Evolutionary conservation across 2,888 invertebrate species (phyloP).

Genomic region (Acrobasis consociella): DNA sequence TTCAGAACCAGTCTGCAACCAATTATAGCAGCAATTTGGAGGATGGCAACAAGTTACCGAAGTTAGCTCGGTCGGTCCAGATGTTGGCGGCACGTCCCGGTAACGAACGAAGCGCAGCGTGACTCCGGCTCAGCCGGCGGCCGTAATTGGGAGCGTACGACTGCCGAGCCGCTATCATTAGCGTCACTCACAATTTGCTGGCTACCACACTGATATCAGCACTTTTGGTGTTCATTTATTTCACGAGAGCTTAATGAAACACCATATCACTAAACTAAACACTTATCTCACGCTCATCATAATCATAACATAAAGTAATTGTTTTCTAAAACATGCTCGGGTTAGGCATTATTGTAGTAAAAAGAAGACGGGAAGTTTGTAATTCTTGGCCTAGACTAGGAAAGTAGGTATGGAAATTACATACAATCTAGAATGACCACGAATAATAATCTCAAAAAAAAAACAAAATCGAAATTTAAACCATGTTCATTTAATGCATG

Average conservation of each 20-base stretch:
- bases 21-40: constrained; percentile 26
- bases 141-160: constrained; percentile 71
- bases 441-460: no score
- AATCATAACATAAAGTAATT: not conserved
- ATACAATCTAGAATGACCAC: no score
- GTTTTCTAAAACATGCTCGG: no score
- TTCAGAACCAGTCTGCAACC: no score
- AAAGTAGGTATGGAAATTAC: no score
- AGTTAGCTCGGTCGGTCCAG: constrained; percentile 61
- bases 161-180: constrained; percentile 74
- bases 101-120: constrained; percentile 75
- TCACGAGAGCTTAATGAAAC: constrained; percentile 16
- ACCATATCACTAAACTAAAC: no score
- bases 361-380: no score
- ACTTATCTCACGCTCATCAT: not conserved
- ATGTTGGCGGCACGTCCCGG: constrained; percentile 72
- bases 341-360: no score
- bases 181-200: constrained; percentile 77
- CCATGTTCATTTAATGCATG: no score
- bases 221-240: constrained; percentile 40
- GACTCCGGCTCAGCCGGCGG: constrained; percentile 53
- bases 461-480: no score
- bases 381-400: no score
- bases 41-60: constrained; percentile 41
- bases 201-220: constrained; percentile 38